These are phyloP conservation scores for Platycheirus rosarum DNA, from an alignment of 2,888 invertebrate genomes.

Conservation along the genomic window DNA sequence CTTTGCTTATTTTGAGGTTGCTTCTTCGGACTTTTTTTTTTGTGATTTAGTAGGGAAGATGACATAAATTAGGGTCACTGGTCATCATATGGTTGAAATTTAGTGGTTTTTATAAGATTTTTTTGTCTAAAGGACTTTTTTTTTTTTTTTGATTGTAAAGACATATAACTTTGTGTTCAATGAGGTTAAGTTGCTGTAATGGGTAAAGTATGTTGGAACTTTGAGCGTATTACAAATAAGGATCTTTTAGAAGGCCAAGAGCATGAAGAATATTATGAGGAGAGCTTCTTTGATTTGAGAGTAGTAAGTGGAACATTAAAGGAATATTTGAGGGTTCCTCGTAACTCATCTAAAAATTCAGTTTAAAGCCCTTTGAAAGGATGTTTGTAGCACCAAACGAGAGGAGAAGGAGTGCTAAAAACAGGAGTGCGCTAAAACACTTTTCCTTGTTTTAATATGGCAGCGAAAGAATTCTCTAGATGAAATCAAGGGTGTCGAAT, in stretches of 20 bases:
- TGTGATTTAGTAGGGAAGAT: constrained; percentile 43
- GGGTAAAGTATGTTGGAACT: constrained; percentile 6
- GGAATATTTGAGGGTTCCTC: no score
- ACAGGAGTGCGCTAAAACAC: no score
- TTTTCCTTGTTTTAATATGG: no score
- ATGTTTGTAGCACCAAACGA: no score
- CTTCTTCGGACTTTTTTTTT: constrained; percentile 33
- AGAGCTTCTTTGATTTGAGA: no score
- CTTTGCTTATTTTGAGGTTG: constrained; percentile 15
- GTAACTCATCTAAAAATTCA: no score
- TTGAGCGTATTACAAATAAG: background rate
- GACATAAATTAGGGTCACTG: constrained; percentile 66
- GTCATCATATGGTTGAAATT: constrained; percentile 69
- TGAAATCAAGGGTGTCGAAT: no score
- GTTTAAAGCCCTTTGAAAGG: no score
- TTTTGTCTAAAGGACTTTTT: constrained; percentile 7
- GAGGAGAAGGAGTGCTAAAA: no score
- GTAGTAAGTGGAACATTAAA: no score
- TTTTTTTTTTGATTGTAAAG: constrained; percentile 4
- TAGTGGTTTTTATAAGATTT: constrained; percentile 1
- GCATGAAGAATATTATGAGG: no score
- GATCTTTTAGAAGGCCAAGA: background rate
- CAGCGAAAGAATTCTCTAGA: no score
- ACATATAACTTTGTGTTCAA: background rate
- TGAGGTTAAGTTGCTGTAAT: background rate